These are phyloP conservation scores for Anastrepha ludens DNA, from an alignment of 1,140 invertebrate genomes.

Conservation along the genomic window DNA sequence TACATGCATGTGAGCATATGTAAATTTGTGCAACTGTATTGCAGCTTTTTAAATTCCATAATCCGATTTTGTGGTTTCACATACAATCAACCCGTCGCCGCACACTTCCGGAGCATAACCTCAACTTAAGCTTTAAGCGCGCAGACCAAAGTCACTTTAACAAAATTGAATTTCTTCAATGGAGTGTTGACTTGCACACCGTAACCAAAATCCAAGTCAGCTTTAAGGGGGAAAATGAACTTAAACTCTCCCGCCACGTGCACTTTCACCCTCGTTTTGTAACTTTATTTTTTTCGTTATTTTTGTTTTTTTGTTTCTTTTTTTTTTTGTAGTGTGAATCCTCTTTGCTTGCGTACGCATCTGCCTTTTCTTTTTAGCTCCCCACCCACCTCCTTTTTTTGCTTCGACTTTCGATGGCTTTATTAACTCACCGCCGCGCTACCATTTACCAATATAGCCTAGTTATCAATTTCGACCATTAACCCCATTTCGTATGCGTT, in stretches of 20 bases:
- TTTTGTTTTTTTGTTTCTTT: neutral
- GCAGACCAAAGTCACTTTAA: constrained; percentile 37
- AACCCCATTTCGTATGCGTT: constrained; percentile 23
- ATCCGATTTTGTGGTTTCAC: constrained; percentile 46
- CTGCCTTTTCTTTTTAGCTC: neutral
- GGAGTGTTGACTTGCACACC: constrained; percentile 40
- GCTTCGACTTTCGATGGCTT: neutral
- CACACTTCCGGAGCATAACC: neutral
- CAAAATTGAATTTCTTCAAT: constrained; percentile 18
- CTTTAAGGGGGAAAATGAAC: neutral
- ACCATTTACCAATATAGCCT: constrained; percentile 18
- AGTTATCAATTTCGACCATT: constrained; percentile 54
- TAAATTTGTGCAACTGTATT: neutral
- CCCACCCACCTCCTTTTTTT: neutral
- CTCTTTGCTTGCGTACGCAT: neutral
- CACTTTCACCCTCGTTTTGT: constrained; percentile 26
- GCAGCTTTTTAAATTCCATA: constrained; percentile 24
- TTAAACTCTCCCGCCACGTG: neutral
- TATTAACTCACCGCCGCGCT: constrained; percentile 44
- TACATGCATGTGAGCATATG: neutral
- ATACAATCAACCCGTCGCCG: constrained; percentile 6
- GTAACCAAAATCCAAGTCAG: neutral
- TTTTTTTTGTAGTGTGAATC: neutral
- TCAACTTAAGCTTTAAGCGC: neutral
- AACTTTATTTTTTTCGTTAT: too few species aligned